Evolutionary conservation across 2,797 vertebrate genomes (phyloP), one percentile per base, ranked within the genome.

Genomic region (Podargus strigoides): DNA sequence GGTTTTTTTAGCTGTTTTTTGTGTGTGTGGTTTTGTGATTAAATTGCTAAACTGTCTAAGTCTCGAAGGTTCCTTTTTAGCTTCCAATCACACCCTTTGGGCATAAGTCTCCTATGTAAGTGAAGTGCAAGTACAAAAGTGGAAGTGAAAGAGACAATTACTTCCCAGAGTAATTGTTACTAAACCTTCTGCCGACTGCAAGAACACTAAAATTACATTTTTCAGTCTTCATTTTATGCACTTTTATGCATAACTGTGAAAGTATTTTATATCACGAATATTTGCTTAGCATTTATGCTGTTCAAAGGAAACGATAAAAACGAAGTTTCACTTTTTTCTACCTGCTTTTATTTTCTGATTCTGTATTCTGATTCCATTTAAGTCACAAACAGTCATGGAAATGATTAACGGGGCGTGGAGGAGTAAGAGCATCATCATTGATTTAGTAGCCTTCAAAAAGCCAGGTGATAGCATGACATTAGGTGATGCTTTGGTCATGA

Each of bases 61-160:
- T 78, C 79, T 91, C 6, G 0, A 95, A 84, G 41, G 63, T 84
- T 90, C 80, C 49, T 69, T 82, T 90, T 72, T 37, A 62, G 18
- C 32, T 66, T 84, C 44, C 50, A 93, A 1, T 6, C 16, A 90
- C 34, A 49, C 3, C 7, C 59, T 87, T 62, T 50, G 26, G 15
- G 2, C 42, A 0, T 9, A 85, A 67, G 66, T 90, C 69, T 91
- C 55, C 76, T 67, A 42, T 62, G 64, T 64, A 60, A 91, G 64
- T 36, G 56, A 80, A 34, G 52, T 10, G 7, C 34, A 93, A 81
- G 73, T 34, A 66, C 42, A 82, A 41, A 89, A 88, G 69, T 68
- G 58, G 87, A 96, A 97, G 63, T 44, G 55, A 92, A 74, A 95
- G 64, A 85, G 19, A 78, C 12, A 69, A 86, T 47, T 55, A 63